Base-by-base conservation (phyloP, 2,113 vertebrate genomes). In the Nannobrachium achirus region DNA sequence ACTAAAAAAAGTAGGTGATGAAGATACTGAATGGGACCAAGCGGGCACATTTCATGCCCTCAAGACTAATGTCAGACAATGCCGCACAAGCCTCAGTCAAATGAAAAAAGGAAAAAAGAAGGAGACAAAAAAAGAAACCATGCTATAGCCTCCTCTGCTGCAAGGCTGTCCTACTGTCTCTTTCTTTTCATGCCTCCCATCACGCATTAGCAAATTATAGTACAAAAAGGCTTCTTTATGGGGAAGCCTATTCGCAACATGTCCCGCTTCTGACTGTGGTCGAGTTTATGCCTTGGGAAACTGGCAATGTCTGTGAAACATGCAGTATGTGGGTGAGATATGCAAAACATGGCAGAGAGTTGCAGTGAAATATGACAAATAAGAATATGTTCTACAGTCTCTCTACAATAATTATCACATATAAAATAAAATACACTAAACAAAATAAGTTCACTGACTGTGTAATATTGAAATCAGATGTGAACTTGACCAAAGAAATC, bases 21-120 rank as follows among this genome's bases (percentile, higher is more conserved):
- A 20, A 52, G 44, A 62, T 62, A 44, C 42, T 75, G 64, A 69
- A 49, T 79, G 68, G 56, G 48, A 76, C 44, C 38, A 70, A 78
- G 60, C 56, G 72, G 65, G 48, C 11, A 33, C 42, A 52, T 68
- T 48, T 38, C 62, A 66, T 66, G 67, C 64, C 83, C 85, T 69
- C 7, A 0, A 76, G 79, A 66, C 56, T 75, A 33, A 48, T 56
- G 56, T 58, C 63, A 81, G 56, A 85, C 75, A 85, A 78, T 86
- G 80, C 84, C 86, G 79, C 69, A 76, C 76, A 57, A 75, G 72
- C 66, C 63, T 80, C 58, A 64, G 66, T 66, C 62, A 81, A 86
- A 83, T 81, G 59, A 84, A 86, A 84, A 79, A 33, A 33, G 20
- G 4, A 25, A 4, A n/a, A n/a, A n/a, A n/a, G n/a, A n/a, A n/a